Percentiles rank a stretch among this genome's conserved stretches.
phyloP scores from a whole-genome alignment of 2,888 invertebrate species.

The Clusia tigrina region DNA sequence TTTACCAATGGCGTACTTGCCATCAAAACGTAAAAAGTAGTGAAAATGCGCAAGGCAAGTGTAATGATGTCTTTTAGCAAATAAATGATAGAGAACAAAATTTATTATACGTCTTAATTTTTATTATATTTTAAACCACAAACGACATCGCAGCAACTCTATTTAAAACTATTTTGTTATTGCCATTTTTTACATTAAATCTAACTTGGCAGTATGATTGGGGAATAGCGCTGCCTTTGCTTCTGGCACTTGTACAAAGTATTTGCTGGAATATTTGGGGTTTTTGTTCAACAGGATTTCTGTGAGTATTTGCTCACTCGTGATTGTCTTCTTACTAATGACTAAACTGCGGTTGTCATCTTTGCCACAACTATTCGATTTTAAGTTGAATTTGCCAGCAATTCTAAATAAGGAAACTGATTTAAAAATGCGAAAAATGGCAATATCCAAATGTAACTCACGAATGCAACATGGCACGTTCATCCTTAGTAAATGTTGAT shows the following conservation, averaged over 20 bases:
- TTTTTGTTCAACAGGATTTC: slow-evolving; percentile 54
- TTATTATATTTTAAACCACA: no score
- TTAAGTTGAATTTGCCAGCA: slow-evolving; percentile 65
- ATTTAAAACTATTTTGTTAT: no score
- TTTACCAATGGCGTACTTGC: no score
- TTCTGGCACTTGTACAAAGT: slow-evolving; percentile 59
- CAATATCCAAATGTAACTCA: no score
- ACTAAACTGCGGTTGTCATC: slow-evolving; percentile 61
- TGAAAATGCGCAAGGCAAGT: no score
- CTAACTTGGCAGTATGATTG: slow-evolving; percentile 48
- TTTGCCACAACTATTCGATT: slow-evolving; percentile 67
- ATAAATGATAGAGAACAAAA: no score
- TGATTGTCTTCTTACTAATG: slow-evolving; percentile 56
- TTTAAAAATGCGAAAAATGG: no score
- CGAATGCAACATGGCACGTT: slow-evolving; percentile 70
- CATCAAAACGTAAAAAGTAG: no score
- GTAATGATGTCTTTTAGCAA: no score
- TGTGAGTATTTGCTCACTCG: slow-evolving; percentile 45
- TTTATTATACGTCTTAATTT: no score
- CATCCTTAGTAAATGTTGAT: slow-evolving; percentile 72
- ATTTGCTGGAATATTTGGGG: slow-evolving; percentile 54
- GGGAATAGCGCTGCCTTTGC: slow-evolving; percentile 53
- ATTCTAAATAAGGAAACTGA: slow-evolving; percentile 47
- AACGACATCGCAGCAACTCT: no score
- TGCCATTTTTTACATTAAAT: slow-evolving; percentile 38